Base-by-base conservation (phyloP, 2,888 invertebrate species). In the Crioceris asparagi region DNA sequence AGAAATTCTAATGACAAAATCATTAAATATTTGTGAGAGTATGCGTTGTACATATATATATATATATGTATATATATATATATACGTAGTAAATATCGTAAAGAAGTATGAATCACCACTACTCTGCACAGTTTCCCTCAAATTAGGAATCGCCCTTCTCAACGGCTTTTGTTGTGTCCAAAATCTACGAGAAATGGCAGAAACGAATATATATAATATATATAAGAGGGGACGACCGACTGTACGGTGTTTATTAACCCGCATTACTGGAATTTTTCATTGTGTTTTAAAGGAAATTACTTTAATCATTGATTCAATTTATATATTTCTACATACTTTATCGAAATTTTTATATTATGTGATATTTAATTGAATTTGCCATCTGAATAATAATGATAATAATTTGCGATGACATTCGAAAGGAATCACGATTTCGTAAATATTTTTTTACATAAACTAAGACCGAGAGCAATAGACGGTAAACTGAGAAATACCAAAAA, bases 71-170 rank as follows among this genome's bases (percentile, higher is more conserved):
- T n/a, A n/a, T n/a, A 50, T 49, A 45, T 44, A 50, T 45, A 45
- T 41, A 12, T 23, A 17, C 23, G 45, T 43, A 47, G 42, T 44
- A 43, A 50, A 52, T 40, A 47, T 48, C 42, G 50, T 48, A 56
- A 58, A 56, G 56, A 59, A 57, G 58, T 51, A 60, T 61, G 61
- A 61, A 51, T 61, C 61, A 61, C 60, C n/a, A n/a, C n/a, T n/a
- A n/a, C n/a, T n/a, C n/a, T n/a, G n/a, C n/a, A 49, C 57, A 40
- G 57, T 59, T 58, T 58, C 60, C 61, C 60, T 60, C 54, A 59
- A 54, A 59, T 57, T 51, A 43, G 47, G 51, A 60, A 55, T 53
- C 52, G 50, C 55, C 54, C 57, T 54, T 52, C 46, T 44, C 39
- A 53, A 55, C 56, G 54, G 47, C 54, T 50, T 47, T 54, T 54